phyloP scores from a whole-genome alignment of 2,797 vertebrate genomes.

The Garrulus glandarius region DNA sequence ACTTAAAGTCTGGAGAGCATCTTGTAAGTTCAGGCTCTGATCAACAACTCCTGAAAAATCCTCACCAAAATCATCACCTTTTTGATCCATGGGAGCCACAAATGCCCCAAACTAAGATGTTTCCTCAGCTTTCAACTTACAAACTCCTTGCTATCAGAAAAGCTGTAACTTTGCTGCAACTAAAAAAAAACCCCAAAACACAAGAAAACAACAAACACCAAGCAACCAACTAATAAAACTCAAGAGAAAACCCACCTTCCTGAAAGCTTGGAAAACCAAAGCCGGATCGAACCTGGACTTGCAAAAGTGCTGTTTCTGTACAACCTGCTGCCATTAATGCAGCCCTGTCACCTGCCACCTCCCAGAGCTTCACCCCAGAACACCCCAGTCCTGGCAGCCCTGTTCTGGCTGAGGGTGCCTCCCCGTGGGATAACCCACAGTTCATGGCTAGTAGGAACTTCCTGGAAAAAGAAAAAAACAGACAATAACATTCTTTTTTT shows the following conservation, averaged over 20 bases:
- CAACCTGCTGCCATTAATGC: neutral
- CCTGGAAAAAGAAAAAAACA: neutral
- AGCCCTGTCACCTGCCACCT: neutral
- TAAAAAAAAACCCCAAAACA: accelerated
- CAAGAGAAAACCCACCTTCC: neutral
- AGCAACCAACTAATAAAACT: neutral
- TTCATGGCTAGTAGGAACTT: neutral
- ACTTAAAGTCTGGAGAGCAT: neutral
- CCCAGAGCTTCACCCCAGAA: neutral
- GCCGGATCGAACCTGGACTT: neutral
- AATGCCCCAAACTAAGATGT: neutral
- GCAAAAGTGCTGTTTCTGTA: neutral
- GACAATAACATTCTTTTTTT: accelerated
- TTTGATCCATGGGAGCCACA: neutral
- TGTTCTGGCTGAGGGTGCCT: neutral
- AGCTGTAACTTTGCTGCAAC: neutral
- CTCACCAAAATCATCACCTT: neutral
- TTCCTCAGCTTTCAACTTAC: neutral
- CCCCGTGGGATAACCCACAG: neutral
- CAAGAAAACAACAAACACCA: neutral
- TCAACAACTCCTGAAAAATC: neutral
- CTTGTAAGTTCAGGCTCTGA: neutral
- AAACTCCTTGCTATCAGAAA: neutral
- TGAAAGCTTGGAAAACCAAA: neutral
- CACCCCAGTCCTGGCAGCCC: neutral